phyloP scores from a whole-genome alignment of 2,113 vertebrate genomes.

The Anas platyrhynchos region DNA sequence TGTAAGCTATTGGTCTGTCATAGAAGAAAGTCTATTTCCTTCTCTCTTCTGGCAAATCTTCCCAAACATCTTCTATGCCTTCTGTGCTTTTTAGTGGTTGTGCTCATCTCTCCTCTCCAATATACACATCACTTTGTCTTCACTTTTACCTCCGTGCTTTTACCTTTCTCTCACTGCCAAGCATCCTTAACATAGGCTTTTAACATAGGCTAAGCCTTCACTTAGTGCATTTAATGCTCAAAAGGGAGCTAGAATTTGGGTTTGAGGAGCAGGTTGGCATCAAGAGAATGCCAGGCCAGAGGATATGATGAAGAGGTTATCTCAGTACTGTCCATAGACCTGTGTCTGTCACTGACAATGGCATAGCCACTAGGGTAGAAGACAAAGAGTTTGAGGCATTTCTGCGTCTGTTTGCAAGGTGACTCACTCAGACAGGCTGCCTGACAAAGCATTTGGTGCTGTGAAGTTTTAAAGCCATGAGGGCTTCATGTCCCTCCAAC shows the following conservation, averaged over 20 bases:
- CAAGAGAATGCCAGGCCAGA: neutral
- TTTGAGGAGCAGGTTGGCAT: neutral
- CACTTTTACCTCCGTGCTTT: neutral
- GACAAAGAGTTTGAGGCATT: neutral
- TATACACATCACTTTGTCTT: neutral
- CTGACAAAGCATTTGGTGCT: neutral
- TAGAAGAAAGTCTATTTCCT: neutral
- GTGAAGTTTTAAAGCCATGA: neutral
- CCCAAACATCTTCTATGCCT: neutral
- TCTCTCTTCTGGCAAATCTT: neutral
- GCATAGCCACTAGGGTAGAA: neutral
- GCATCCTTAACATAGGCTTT: neutral
- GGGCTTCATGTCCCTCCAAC: neutral
- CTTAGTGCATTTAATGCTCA: neutral
- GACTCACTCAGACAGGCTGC: conserved; percentile 11
- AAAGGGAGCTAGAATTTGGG: neutral
- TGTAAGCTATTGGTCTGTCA: conserved; percentile 9
- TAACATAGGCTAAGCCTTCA: neutral
- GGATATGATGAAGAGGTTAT: neutral
- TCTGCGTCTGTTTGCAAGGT: neutral
- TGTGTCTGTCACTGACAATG: neutral
- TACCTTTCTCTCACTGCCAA: neutral
- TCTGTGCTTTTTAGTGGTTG: conserved; percentile 1
- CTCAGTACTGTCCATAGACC: neutral
- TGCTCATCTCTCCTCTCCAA: neutral